phyloP scores from a whole-genome alignment of 2,888 invertebrate species.

The Tipula confusa region DNA sequence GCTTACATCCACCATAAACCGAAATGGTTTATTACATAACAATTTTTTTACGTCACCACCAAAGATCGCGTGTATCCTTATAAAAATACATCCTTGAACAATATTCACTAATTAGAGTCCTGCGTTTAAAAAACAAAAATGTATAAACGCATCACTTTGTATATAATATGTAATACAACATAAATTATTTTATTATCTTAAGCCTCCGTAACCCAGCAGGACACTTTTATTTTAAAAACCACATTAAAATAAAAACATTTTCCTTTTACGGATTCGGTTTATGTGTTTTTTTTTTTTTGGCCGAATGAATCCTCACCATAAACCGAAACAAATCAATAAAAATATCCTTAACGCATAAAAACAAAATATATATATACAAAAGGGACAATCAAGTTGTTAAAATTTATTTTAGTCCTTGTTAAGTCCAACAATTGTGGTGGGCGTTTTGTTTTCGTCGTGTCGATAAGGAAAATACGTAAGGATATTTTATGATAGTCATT shows the following conservation, averaged over 20 bases:
- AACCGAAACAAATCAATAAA: constrained; percentile 12
- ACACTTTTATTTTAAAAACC: constrained; percentile 21
- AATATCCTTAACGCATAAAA: neutral
- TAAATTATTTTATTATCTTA: constrained; percentile 4
- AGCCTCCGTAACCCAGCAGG: constrained; percentile 27
- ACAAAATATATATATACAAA: neutral
- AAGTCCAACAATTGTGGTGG: constrained; percentile 3
- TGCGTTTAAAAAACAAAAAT: no score
- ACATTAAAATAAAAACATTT: neutral
- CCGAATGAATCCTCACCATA: neutral
- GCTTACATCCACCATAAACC: no score
- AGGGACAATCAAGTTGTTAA: neutral
- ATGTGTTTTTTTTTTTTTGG: neutral
- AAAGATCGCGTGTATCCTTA: neutral
- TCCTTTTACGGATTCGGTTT: neutral
- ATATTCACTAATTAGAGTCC: neutral
- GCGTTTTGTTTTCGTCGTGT: constrained; percentile 13
- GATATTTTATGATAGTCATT: neutral
- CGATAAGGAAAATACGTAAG: neutral
- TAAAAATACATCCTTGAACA: neutral
- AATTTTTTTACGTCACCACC: neutral
- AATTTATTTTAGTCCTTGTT: neutral
- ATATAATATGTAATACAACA: neutral
- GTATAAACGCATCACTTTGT: neutral
- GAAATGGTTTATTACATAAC: neutral